phyloP scores from a whole-genome alignment of 2,113 vertebrate genomes.

The Paedocypris sp. region DNA sequence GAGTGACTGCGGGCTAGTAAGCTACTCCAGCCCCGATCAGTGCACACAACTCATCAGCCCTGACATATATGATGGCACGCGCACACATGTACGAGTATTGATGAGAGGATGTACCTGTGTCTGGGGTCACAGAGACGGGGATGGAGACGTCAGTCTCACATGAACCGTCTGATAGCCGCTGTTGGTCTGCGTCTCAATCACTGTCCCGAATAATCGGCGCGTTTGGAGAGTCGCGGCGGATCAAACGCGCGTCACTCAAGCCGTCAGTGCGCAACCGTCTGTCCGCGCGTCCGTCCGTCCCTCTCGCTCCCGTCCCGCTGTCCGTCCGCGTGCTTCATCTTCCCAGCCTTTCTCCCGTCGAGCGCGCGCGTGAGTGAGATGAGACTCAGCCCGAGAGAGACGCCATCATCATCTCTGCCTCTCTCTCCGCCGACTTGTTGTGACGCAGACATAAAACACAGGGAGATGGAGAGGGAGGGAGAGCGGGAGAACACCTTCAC shows the following conservation, averaged over 20 bases:
- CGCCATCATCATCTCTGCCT: conserved; percentile 61
- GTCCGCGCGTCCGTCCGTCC: conserved; percentile 56
- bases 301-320: too few species aligned
- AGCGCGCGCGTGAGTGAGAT: conserved; percentile 50
- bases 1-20: neutral
- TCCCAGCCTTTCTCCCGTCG: conserved; percentile 45
- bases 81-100: conserved; percentile 41
- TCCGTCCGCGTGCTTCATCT: conserved; percentile 63
- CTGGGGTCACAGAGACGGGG: conserved; percentile 60
- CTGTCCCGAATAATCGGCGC: conserved; percentile 47
- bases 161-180: conserved; percentile 50
- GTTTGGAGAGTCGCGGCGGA: conserved; percentile 43
- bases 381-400: conserved; percentile 63
- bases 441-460: conserved; percentile 76
- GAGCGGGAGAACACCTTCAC: conserved; percentile 43
- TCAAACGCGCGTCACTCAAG: conserved; percentile 51
- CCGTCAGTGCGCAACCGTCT: conserved; percentile 45
- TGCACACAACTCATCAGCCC: conserved; percentile 19
- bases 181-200: conserved; percentile 51
- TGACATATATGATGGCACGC: conserved; percentile 18
- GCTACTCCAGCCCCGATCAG: neutral
- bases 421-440: conserved; percentile 64
- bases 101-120: conserved; percentile 55
- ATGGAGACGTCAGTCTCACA: conserved; percentile 47
- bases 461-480: conserved; percentile 49